Conservation (phyloP, 2,797 vertebrate species). For the Oophaga sylvatica region DNA sequence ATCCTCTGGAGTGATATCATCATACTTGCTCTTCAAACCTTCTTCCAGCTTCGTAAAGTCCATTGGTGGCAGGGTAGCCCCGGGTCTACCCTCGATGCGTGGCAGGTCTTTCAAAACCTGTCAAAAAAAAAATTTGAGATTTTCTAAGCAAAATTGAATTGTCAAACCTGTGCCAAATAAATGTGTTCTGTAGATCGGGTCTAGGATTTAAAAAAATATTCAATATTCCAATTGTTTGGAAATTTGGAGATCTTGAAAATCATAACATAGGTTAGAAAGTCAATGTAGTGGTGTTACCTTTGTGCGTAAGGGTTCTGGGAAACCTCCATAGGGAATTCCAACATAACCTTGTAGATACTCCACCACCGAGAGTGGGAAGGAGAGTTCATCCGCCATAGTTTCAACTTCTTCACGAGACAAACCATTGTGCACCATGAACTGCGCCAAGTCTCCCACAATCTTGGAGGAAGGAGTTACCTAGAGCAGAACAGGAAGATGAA, state of each 20-base stretch:
- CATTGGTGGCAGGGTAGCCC: conserved; percentile 83
- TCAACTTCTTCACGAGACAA: conserved; percentile 84
- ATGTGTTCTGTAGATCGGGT: not conserved
- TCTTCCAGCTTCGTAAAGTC: conserved; percentile 82
- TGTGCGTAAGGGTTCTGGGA: conserved; percentile 90
- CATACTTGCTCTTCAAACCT: conserved; percentile 76
- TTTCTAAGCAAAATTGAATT: not conserved
- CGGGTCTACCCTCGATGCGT: conserved; percentile 86
- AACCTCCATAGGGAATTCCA: conserved; percentile 89
- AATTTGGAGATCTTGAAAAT: not conserved
- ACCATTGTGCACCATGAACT: conserved; percentile 97
- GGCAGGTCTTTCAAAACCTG: conserved; percentile 89
- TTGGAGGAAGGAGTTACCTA: conserved; percentile 95
- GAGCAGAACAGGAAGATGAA: not conserved
- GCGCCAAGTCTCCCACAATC: conserved; percentile 94
- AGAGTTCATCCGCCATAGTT: conserved; percentile 88
- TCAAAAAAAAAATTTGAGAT: not conserved
- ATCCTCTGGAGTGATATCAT: conserved; percentile 87
- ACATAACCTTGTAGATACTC: conserved; percentile 93
- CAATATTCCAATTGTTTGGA: not conserved
- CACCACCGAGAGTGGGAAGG: conserved; percentile 90
- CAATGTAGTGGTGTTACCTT: conserved; percentile 74
- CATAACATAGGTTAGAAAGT: not conserved
- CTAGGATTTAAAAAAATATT: not conserved
- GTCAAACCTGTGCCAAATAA: not conserved